A percentile compares a stretch with the other conserved stretches of the same genome.
Evolutionary conservation across 64 coral and sea anemone genomes (phyloP).

Genomic region (Pocillopora damicornis): DNA sequence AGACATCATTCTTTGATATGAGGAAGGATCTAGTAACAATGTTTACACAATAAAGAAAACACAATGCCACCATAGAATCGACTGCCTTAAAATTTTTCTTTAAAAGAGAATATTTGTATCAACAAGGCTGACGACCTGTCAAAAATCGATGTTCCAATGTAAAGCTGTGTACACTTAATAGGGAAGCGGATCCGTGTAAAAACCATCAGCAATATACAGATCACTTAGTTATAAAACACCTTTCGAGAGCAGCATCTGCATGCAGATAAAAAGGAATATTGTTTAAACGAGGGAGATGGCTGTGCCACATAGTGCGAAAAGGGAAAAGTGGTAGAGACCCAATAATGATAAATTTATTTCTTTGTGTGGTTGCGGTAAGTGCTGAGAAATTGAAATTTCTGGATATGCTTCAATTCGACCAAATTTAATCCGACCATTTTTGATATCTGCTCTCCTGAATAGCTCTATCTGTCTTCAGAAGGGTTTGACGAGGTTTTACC

Average conservation of each 20-base stretch:
- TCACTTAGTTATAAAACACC: not conserved
- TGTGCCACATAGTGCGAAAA: too few relatives aligned
- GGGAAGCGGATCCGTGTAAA: not conserved
- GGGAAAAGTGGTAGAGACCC: not conserved
- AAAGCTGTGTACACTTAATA: slow-evolving; percentile 6
- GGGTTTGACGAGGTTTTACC: not conserved
- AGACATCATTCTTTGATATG: not conserved
- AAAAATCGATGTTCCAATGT: not conserved
- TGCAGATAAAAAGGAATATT: not conserved
- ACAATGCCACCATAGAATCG: not conserved
- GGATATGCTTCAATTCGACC: not conserved
- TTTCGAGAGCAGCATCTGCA: not conserved
- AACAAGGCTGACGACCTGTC: not conserved
- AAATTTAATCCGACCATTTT: not conserved
- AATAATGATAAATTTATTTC: not conserved
- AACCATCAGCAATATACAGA: not conserved
- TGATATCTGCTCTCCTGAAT: not conserved
- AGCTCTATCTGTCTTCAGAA: not conserved
- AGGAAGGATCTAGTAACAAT: not conserved
- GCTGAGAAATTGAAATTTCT: not conserved
- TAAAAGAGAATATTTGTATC: not conserved
- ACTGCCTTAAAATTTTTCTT: not conserved
- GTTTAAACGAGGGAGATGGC: not conserved
- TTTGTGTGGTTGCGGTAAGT: slow-evolving; percentile 5
- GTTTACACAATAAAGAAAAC: not conserved